A percentile compares a stretch with the other conserved stretches of the same genome.
Evolutionary conservation across 2,797 vertebrate genomes (phyloP).

Genomic region (Pogoniulus pusillus): DNA sequence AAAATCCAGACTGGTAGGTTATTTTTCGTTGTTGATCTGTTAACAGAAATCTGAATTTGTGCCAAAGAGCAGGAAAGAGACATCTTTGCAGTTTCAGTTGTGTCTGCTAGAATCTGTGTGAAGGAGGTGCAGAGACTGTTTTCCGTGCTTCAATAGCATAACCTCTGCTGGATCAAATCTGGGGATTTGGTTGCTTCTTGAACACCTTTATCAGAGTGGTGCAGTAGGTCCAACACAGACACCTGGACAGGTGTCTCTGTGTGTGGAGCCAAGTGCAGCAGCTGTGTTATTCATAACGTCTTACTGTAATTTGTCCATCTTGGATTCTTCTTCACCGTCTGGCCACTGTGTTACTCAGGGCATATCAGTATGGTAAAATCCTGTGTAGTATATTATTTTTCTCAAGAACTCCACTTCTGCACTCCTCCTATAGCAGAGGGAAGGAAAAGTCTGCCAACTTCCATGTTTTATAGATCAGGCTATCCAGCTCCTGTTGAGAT

Average conservation of each 20-base stretch:
- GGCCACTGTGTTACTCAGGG: neutral
- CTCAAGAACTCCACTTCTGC: neutral
- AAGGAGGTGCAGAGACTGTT: neutral
- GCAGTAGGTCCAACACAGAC: rapidly evolving
- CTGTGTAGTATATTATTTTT: neutral
- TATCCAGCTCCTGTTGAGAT: neutral
- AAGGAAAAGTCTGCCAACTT: neutral
- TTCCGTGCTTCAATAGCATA: rapidly evolving
- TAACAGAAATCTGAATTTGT: neutral
- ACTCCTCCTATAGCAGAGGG: neutral
- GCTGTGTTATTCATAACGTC: neutral
- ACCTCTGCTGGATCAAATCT: neutral
- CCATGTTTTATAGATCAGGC: neutral
- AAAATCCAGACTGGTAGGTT: neutral
- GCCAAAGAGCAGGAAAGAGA: neutral
- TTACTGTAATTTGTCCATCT: neutral
- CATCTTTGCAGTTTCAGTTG: neutral
- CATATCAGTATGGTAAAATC: neutral
- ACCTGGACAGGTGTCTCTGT: neutral
- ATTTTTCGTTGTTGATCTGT: neutral
- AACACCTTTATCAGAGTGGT: neutral
- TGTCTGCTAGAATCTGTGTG: neutral
- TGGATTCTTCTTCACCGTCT: neutral
- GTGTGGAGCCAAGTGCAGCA: neutral
- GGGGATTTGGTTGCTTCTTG: neutral